Base-by-base conservation (phyloP, 2,797 vertebrate genomes). In the Capromys pilorides region DNA sequence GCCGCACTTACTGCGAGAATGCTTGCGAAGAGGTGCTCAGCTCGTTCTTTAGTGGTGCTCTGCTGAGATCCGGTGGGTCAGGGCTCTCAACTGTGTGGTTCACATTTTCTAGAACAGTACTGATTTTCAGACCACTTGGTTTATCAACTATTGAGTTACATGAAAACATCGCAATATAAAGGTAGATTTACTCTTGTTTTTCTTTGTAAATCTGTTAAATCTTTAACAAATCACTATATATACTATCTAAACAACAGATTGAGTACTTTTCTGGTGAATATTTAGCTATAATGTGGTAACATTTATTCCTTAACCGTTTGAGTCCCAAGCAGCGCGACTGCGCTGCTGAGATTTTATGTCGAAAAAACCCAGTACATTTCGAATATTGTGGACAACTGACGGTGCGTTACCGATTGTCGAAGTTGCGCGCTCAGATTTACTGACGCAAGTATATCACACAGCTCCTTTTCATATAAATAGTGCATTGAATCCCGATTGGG, bases 91-190 rank as follows among this genome's bases (percentile, higher is more conserved):
- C 18, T 39, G 33, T 22, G 28, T 69, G 62, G 41, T 6, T 93
- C 45, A 69, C 54, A 41, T 59, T 66, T 66, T 33, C 79, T 59
- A 41, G 54, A 66, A 66, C 16, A 71, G 39, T 41, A 69, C 45
- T 91, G 26, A 59, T n/a, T 80, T 92, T 80, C 73, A 88, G 41
- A 39, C n/a, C 59, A 75, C 39, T 36, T 54, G 31, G 71, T 33
- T 21, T 49, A 49, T 41, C 19, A 84, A n/a, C 64, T 62, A 92
- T 59, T 39, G 80, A 94, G 69, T 36, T 86, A 61, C 9, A 71
- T 69, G 41, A 92, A 62, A 94, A 77, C 22, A 69, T 82, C 64
- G 39, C 41, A 82, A 11, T 22, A 92, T 36, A 28, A 92, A 86
- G 39, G 21, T 62, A 18, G 41, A 62, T 61, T 26, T 84, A 31